Evolutionary conservation across 2,797 vertebrate genomes (phyloP).

Genomic region (Eptatretus atami): DNA sequence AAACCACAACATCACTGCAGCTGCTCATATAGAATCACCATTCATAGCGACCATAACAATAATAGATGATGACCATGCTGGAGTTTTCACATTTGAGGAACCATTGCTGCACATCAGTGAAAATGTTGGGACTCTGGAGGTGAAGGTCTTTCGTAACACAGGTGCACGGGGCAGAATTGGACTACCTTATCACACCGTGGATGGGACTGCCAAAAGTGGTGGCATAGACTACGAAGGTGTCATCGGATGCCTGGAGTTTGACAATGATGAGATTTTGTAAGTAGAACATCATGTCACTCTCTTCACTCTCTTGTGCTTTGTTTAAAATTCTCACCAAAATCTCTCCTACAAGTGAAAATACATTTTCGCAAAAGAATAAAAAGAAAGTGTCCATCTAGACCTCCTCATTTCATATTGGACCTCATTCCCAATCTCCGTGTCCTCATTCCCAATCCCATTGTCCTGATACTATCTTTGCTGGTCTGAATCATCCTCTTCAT

Average conservation of each 20-base stretch:
- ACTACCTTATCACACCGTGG: conserved; percentile 40
- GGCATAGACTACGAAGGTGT: conserved; percentile 48
- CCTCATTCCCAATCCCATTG: too few relatives aligned
- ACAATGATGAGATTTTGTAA: conserved; percentile 66
- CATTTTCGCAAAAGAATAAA: too few relatives aligned
- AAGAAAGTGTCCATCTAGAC: too few relatives aligned
- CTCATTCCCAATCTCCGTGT: too few relatives aligned
- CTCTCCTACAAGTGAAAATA: too few relatives aligned
- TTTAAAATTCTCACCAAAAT: too few relatives aligned
- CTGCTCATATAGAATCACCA: conserved; percentile 33
- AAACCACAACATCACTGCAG: conserved; percentile 20
- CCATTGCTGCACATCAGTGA: conserved; percentile 39
- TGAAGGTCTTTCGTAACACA: conserved; percentile 44
- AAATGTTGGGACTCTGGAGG: conserved; percentile 57
- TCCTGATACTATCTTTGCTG: too few relatives aligned
- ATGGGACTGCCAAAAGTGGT: conserved; percentile 28
- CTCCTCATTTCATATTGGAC: too few relatives aligned
- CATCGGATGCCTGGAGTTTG: conserved; percentile 49
- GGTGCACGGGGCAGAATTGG: conserved; percentile 55
- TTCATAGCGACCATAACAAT: conserved; percentile 61
- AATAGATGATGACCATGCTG: conserved; percentile 73
- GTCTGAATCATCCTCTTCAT: too few relatives aligned
- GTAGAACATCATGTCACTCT: conserved; percentile 10
- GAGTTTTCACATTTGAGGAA: conserved; percentile 65
- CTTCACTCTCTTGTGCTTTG: too few relatives aligned